These are phyloP conservation scores for Colinus virginianus DNA, from an alignment of 2,113 vertebrate species.

Conservation along the genomic window DNA sequence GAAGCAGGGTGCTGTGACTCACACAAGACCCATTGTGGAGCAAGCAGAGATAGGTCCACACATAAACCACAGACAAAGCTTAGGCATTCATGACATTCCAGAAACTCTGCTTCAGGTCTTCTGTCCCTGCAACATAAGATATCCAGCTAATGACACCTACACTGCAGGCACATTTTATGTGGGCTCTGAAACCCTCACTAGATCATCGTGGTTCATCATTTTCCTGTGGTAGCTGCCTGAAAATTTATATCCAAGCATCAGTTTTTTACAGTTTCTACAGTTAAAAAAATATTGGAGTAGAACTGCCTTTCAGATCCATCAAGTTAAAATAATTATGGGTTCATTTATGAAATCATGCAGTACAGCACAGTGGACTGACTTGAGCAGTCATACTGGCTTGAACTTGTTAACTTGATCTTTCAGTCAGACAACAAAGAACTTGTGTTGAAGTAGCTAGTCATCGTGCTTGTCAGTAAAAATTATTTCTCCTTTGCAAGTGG, in stretches of 20 bases:
- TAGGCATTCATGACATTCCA: not conserved
- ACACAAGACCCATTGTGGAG: not conserved
- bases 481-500: not conserved
- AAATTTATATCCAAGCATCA: not conserved
- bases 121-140: not conserved
- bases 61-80: not conserved
- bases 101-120: not conserved
- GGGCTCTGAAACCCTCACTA: not conserved
- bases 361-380: not conserved
- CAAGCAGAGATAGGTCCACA: not conserved
- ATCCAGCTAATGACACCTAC: not conserved
- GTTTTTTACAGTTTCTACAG: not conserved
- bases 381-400: not conserved
- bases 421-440: conserved; percentile 2
- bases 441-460: not conserved
- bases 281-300: not conserved
- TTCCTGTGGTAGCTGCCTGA: not conserved
- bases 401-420: conserved; percentile 41
- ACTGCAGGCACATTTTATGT: not conserved
- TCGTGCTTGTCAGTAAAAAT: not conserved
- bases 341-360: not conserved
- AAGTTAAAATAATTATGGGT: conserved; percentile 16
- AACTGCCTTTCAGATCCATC: not conserved
- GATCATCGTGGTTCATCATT: not conserved
- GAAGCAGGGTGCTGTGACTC: not conserved